Evolutionary conservation across 2,888 invertebrate genomes (phyloP).

Genomic region (Pycnomerus fuliginosus): DNA sequence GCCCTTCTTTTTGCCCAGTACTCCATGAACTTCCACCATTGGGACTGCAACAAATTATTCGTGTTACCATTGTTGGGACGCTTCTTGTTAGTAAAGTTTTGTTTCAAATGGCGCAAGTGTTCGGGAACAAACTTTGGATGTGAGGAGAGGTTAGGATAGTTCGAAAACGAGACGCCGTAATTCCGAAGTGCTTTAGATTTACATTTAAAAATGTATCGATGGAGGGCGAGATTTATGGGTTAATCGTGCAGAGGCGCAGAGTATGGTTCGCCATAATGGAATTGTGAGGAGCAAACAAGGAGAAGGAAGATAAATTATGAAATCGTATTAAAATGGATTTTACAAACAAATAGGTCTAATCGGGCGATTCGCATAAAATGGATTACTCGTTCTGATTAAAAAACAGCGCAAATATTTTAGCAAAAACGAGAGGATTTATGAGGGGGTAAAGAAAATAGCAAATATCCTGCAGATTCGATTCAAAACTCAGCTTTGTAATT

Average conservation of each 20-base stretch:
- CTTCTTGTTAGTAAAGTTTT: conserved; percentile 41
- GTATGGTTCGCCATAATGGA: background rate
- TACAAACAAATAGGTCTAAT: conserved; percentile 11
- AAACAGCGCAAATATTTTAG: conserved; percentile 15
- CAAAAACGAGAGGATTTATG: background rate
- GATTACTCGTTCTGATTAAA: conserved; percentile 18
- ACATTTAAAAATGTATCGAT: background rate
- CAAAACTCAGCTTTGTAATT: conserved; percentile 41
- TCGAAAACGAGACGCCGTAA: conserved; percentile 9
- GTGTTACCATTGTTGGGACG: conserved; percentile 42
- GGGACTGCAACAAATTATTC: conserved; percentile 63
- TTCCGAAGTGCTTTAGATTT: conserved; percentile 3
- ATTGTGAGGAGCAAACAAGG: conserved; percentile 7
- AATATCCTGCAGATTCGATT: conserved; percentile 39
- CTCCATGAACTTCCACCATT: conserved; percentile 77
- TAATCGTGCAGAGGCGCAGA: background rate
- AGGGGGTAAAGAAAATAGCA: conserved; percentile 32
- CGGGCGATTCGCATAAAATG: conserved; percentile 6
- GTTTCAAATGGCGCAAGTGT: conserved; percentile 30
- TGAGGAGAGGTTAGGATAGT: conserved; percentile 40
- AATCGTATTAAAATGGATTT: conserved; percentile 8
- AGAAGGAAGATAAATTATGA: conserved; percentile 12
- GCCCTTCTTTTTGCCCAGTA: conserved; percentile 76
- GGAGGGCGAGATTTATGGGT: conserved; percentile 1
- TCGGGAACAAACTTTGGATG: conserved; percentile 34